Evolutionary conservation across 2,888 invertebrate species (phyloP), one percentile per base, ranked within the genome.

Genomic region (Cistogaster globosa): DNA sequence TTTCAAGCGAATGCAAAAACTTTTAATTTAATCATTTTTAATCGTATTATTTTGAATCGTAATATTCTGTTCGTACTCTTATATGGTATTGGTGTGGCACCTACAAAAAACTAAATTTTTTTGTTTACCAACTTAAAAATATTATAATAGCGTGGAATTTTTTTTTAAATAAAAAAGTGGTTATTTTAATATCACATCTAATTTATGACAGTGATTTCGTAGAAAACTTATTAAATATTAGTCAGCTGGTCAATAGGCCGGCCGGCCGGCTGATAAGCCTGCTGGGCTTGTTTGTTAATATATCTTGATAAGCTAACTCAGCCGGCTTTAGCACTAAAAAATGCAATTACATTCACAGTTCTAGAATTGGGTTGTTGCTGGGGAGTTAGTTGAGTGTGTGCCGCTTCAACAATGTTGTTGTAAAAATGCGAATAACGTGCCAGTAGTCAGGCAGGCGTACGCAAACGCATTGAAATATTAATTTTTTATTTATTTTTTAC

Each of bases 261-360:
- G 69, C 72, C 38, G 51, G 68, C 32, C 32, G 32, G 32, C 32
- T 58, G 48, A 60, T 53, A 58, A 48, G 51, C 75, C 58, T 58
- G 75, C 68, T 79, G 78, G 12, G 38, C 71, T 67, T 65, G 48
- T 26, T 26, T 26, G 26, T 84, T 84, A 71, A 58, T 81, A 72
- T 80, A 72, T 80, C 65, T 71, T 80, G 84, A 84, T 80, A 75
- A 80, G 77, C 67, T 62, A 72, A 84, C 84, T 75, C 26, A 32
- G 48, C 26, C 42, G 55, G 53, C 58, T 62, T 36, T 0, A 65
- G 45, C 74, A 77, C 69, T 26, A 60, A 75, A 75, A 81, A 65
- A 80, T 62, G 74, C 74, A 69, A 75, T 85, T 74, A 81, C 51
- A 57, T 32, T 12, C 12, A 1, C 0, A 38, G 26, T 18, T 22